Conservation (phyloP, 1,140 invertebrate species). For the Saccostrea cuccullata region DNA sequence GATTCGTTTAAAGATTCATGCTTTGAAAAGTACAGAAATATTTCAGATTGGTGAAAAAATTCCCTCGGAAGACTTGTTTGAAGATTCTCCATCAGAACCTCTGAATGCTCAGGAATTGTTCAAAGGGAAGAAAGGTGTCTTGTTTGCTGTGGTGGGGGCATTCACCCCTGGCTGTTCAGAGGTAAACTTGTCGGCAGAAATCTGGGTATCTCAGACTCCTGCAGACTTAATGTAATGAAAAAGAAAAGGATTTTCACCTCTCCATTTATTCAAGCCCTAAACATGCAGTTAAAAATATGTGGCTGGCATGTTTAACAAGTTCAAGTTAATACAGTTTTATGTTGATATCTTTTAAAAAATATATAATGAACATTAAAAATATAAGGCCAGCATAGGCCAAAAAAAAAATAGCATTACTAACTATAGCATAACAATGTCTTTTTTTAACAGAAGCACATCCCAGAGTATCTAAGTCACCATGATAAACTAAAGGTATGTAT, state of each 20-base stretch:
- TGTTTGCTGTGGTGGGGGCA: slow-evolving; percentile 95
- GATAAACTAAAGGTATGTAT: slow-evolving; percentile 67
- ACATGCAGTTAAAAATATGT: too few species aligned
- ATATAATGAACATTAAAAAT: too few species aligned
- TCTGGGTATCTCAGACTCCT: neutral
- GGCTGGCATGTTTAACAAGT: too few species aligned
- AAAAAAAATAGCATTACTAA: too few species aligned
- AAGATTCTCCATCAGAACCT: slow-evolving; percentile 90
- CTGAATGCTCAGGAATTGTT: slow-evolving; percentile 88
- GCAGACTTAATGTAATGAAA: neutral
- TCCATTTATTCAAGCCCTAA: too few species aligned
- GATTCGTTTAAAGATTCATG: too few species aligned
- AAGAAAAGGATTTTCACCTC: neutral
- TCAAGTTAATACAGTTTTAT: too few species aligned
- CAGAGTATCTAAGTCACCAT: slow-evolving; percentile 65
- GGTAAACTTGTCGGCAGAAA: slow-evolving; percentile 77
- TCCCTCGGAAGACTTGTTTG: slow-evolving; percentile 89
- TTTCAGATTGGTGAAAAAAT: slow-evolving; percentile 85
- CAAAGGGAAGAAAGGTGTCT: slow-evolving; percentile 89
- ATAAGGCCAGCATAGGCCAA: too few species aligned
- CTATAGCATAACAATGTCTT: neutral
- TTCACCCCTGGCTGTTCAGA: slow-evolving; percentile 97
- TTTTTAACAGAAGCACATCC: slow-evolving; percentile 67
- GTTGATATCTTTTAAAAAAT: too few species aligned
- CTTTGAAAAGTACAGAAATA: neutral